A percentile compares a stretch with the other conserved stretches of the same genome.
These are phyloP conservation scores for Sparus aurata DNA, from an alignment of 2,797 vertebrate species.

Conservation along the genomic window DNA sequence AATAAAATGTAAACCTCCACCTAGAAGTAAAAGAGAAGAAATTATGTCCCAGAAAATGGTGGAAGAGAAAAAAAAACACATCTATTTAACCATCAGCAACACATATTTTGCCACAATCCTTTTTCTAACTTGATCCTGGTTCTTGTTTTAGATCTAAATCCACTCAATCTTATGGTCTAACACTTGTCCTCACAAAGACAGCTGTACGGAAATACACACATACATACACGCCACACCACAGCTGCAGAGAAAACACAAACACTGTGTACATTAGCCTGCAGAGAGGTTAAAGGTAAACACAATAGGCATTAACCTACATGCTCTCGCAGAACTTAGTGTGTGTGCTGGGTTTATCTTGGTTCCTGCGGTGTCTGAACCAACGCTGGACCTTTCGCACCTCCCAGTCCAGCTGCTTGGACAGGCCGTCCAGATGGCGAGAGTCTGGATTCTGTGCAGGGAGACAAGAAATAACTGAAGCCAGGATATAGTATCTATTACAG, in stretches of 20 bases:
- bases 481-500: neutral
- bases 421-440: conserved; percentile 90
- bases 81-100: neutral
- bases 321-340: conserved; percentile 98
- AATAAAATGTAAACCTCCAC: conserved; percentile 99
- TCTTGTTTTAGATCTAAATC: neutral
- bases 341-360: conserved; percentile 95
- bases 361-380: conserved; percentile 97
- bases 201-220: neutral
- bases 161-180: neutral
- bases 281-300: conserved; percentile 38
- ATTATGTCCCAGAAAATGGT: conserved; percentile 33
- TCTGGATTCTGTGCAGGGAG: conserved; percentile 90
- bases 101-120: neutral
- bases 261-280: conserved; percentile 7
- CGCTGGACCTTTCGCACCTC: conserved; percentile 94
- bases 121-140: neutral
- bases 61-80: neutral
- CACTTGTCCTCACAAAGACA: neutral
- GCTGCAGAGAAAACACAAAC: conserved; percentile 8
- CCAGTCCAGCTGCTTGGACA: conserved; percentile 99
- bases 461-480: neutral
- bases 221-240: neutral
- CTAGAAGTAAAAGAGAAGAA: conserved; percentile 75
- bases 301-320: conserved; percentile 89